These are phyloP conservation scores for Leptinotarsa rubiginosa DNA, from an alignment of 2,888 invertebrate species.

Conservation along the genomic window DNA sequence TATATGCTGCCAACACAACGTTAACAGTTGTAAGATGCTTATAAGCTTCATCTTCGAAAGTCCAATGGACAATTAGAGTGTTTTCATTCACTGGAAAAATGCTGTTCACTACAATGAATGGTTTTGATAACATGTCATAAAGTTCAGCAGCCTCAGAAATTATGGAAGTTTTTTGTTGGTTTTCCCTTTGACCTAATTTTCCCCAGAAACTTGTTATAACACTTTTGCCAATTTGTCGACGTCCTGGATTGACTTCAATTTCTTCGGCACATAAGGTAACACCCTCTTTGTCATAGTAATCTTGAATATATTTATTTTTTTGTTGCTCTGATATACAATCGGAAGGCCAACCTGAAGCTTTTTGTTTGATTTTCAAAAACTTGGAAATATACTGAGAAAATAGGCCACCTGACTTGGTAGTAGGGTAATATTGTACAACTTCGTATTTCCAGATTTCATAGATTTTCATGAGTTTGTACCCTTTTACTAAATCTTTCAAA, in stretches of 20 bases:
- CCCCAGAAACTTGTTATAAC: constrained; percentile 40
- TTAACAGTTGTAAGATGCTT: constrained; percentile 47
- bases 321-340: constrained; percentile 39
- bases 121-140: no score
- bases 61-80: constrained; percentile 47
- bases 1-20: constrained; percentile 51
- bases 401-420: constrained; percentile 48
- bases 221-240: constrained; percentile 39
- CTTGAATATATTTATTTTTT: constrained; percentile 34
- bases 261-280: constrained; percentile 23
- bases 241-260: constrained; percentile 40
- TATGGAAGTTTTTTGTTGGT: constrained; percentile 34
- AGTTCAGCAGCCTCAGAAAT: neutral
- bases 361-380: constrained; percentile 51
- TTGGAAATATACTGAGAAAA: constrained; percentile 53
- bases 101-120: no score
- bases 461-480: no score
- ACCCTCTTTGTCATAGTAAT: constrained; percentile 39
- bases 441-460: no score
- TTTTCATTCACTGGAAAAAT: no score
- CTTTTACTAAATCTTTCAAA: no score
- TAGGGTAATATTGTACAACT: no score
- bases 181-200: constrained; percentile 38
- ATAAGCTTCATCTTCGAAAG: constrained; percentile 41
- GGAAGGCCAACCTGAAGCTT: constrained; percentile 48